phyloP scores from a whole-genome alignment of 1,140 invertebrate species.

The Palaemon carinicauda region DNA sequence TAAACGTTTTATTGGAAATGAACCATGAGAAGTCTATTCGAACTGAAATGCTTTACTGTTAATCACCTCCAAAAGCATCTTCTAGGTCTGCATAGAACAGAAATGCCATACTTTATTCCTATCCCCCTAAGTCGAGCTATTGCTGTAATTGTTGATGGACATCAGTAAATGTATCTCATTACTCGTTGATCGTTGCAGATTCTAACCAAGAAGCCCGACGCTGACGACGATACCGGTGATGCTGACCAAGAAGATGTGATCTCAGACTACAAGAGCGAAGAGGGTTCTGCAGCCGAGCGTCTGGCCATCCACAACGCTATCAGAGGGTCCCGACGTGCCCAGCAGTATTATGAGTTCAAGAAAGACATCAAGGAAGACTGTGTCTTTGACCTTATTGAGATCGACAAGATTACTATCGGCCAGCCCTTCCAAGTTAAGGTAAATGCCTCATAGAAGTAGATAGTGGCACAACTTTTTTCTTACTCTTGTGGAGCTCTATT shows the following conservation, averaged over 20 bases:
- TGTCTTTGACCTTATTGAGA: constrained; percentile 74
- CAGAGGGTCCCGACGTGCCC: constrained; percentile 71
- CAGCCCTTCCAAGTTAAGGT: constrained; percentile 74
- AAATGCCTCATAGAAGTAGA: neutral
- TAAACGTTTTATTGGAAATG: too few relatives aligned
- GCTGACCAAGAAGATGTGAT: constrained; percentile 77
- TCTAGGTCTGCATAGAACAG: too few relatives aligned
- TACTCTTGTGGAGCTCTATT: too few relatives aligned
- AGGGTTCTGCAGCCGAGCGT: constrained; percentile 73
- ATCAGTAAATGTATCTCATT: neutral
- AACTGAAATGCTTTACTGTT: too few relatives aligned
- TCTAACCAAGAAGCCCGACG: constrained; percentile 78
- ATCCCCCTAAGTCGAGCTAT: too few relatives aligned
- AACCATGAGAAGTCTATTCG: too few relatives aligned
- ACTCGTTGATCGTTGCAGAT: constrained; percentile 76
- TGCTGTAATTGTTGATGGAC: too few relatives aligned
- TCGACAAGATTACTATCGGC: constrained; percentile 75
- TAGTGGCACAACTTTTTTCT: too few relatives aligned
- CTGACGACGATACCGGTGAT: constrained; percentile 76
- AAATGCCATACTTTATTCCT: too few relatives aligned
- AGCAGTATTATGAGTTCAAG: constrained; percentile 73
- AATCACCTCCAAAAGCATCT: too few relatives aligned
- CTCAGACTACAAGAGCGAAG: constrained; percentile 72
- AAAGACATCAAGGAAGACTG: constrained; percentile 72
- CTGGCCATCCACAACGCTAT: constrained; percentile 76